These are phyloP conservation scores for Galerucella nymphaeae DNA, from an alignment of 2,888 invertebrate genomes.

Conservation along the genomic window DNA sequence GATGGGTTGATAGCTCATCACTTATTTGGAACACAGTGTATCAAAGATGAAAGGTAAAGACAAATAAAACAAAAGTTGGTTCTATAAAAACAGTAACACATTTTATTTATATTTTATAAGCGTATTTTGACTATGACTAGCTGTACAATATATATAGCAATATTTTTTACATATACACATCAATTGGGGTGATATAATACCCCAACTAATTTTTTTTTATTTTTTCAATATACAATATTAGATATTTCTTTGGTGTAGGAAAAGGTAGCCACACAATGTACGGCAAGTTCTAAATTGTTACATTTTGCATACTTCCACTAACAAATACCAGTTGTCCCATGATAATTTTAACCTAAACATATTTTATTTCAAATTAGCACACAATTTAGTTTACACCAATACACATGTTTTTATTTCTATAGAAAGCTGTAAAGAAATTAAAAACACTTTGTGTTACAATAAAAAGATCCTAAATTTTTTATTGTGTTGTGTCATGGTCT, in stretches of 20 bases:
- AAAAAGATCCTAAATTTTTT: too few species aligned
- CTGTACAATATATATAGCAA: constrained; percentile 66
- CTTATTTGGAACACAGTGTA: background rate
- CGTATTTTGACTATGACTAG: constrained; percentile 67
- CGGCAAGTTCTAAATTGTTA: constrained; percentile 7
- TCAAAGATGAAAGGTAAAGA: background rate
- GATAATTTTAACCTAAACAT: too few species aligned
- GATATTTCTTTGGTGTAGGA: constrained; percentile 65
- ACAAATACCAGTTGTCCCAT: too few species aligned
- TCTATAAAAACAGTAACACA: constrained; percentile 67
- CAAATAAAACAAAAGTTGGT: constrained; percentile 63
- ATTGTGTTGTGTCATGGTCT: background rate
- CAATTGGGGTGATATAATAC: constrained; percentile 48
- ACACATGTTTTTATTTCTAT: too few species aligned
- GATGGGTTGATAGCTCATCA: too few species aligned
- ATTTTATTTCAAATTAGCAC: too few species aligned
- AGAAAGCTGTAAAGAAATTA: too few species aligned
- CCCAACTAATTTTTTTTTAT: constrained; percentile 52
- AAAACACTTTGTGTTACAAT: too few species aligned
- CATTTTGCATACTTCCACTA: background rate
- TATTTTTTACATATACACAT: constrained; percentile 65
- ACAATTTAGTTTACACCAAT: too few species aligned
- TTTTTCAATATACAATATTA: constrained; percentile 63
- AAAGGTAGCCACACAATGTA: constrained; percentile 57
- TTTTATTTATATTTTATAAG: constrained; percentile 65